These are phyloP conservation scores for Ashinkailepas kermadecensis DNA, from an alignment of 2,888 invertebrate species.

Conservation along the genomic window DNA sequence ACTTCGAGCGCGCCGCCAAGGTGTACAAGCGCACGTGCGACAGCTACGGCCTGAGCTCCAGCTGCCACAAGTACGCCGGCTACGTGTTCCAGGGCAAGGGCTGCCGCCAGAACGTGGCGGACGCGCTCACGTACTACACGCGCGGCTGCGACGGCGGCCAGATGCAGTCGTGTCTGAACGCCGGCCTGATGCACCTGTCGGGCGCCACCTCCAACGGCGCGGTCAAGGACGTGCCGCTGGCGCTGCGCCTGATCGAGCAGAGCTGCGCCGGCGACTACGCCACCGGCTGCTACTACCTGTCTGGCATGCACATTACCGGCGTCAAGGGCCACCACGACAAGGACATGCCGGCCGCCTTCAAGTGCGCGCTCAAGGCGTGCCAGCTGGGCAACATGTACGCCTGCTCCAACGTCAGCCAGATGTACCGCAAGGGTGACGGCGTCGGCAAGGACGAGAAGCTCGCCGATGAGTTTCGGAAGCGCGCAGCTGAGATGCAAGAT, in stretches of 20 bases:
- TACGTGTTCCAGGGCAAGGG: slow-evolving; percentile 43
- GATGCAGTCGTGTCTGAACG: slow-evolving; percentile 63
- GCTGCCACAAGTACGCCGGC: slow-evolving; percentile 81
- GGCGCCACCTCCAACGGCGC: slow-evolving; percentile 29
- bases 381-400: slow-evolving; percentile 75
- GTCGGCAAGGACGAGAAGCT: slow-evolving; percentile 55
- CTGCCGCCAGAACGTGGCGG: slow-evolving; percentile 51
- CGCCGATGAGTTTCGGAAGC: neutral
- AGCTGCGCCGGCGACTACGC: slow-evolving; percentile 45
- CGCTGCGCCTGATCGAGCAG: slow-evolving; percentile 49
- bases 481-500: neutral
- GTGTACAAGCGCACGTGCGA: slow-evolving; percentile 83
- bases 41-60: slow-evolving; percentile 69
- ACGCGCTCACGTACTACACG: slow-evolving; percentile 63
- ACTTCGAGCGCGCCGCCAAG: slow-evolving; percentile 68
- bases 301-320: slow-evolving; percentile 69
- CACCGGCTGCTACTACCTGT: slow-evolving; percentile 70
- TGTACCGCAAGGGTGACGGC: slow-evolving; percentile 59
- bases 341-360: slow-evolving; percentile 69
- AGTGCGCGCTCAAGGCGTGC: slow-evolving; percentile 69
- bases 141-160: slow-evolving; percentile 69
- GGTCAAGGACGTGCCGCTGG: slow-evolving; percentile 38
- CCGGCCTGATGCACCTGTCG: slow-evolving; percentile 57
- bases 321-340: slow-evolving; percentile 53
- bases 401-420: slow-evolving; percentile 77